Evolutionary conservation across 2,113 vertebrate genomes (phyloP).

Genomic region (Glaucidium brasilianum): DNA sequence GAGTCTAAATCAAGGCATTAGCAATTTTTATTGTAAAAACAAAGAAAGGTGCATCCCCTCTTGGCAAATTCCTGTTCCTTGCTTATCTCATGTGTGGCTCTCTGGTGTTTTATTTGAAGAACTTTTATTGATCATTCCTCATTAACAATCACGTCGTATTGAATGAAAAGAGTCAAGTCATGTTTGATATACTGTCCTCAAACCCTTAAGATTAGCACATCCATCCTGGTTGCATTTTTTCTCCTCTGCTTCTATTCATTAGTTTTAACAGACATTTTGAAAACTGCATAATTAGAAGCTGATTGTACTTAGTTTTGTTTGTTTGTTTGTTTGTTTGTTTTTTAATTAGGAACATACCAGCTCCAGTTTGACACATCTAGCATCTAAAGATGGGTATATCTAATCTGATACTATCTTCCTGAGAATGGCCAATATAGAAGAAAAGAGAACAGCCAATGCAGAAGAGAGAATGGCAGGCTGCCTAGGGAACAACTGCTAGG

Average conservation of each 20-base stretch:
- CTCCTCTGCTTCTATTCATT: not conserved
- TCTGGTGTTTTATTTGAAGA: conserved; percentile 12
- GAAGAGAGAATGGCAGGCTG: not conserved
- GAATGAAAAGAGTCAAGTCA: not conserved
- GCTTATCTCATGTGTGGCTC: not conserved
- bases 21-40: not conserved
- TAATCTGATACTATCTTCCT: not conserved
- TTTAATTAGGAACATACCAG: not conserved
- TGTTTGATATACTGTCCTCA: conserved; percentile 22
- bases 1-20: not conserved
- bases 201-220: not conserved
- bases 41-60: conserved; percentile 4
- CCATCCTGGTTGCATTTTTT: not conserved
- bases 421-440: not conserved
- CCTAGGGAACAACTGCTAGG: not conserved
- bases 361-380: not conserved
- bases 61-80: conserved; percentile 8
- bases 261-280: not conserved
- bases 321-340: not conserved
- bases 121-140: conserved; percentile 16
- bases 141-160: conserved; percentile 4
- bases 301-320: not conserved
- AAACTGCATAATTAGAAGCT: not conserved
- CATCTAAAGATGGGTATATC: not conserved
- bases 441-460: not conserved